These are phyloP conservation scores for Diacarnus erythraeanus DNA, from an alignment of 37 sponge, comb jelly and placozoan species.

Conservation along the genomic window DNA sequence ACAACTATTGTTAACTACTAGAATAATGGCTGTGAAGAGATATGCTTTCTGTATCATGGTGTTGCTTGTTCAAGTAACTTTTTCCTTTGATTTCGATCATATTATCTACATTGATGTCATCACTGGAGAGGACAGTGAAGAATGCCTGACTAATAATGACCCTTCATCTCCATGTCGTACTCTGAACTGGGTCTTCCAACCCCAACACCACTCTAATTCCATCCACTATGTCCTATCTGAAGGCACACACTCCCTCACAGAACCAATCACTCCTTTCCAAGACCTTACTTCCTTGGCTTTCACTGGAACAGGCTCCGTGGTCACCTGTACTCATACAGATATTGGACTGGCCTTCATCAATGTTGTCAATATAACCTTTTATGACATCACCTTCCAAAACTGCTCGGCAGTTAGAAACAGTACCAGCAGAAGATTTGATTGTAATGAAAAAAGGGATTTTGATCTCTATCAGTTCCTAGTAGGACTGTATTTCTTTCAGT, in stretches of 20 bases:
- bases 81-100: not conserved
- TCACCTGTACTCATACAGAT: not conserved
- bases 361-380: constrained; percentile 8
- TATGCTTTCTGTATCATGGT: not conserved
- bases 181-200: constrained; percentile 14
- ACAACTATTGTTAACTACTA: too few species aligned
- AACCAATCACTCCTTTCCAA: not conserved
- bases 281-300: constrained; percentile 12
- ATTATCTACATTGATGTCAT: not conserved
- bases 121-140: not conserved
- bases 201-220: not conserved
- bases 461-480: not conserved
- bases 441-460: not conserved
- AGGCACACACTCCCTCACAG: constrained; percentile 8
- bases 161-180: not conserved
- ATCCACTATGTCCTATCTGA: not conserved
- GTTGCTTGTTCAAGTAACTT: not conserved
- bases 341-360: constrained; percentile 37
- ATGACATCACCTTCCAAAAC: not conserved
- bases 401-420: constrained; percentile 34
- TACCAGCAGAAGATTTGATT: constrained; percentile 7
- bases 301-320: constrained; percentile 1
- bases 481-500: constrained; percentile 37
- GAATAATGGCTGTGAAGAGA: not conserved
- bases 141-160: not conserved